Percentiles rank a stretch among this genome's conserved stretches.
These are phyloP conservation scores for Chelonia mydas DNA, from an alignment of 2,797 vertebrate species.

Conservation along the genomic window DNA sequence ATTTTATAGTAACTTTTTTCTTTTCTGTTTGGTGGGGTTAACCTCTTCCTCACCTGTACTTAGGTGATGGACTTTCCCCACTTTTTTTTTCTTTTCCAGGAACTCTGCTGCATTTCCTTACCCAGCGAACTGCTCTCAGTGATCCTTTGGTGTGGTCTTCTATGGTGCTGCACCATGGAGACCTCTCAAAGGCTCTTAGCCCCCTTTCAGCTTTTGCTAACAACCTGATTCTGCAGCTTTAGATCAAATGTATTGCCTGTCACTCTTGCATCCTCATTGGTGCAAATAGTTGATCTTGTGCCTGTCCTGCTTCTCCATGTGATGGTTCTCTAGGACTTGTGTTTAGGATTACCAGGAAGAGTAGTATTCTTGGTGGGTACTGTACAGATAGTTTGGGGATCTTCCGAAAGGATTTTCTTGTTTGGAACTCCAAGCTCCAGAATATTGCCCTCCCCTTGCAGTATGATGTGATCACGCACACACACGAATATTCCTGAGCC, in stretches of 20 bases:
- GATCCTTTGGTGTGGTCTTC: not conserved
- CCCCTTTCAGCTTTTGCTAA: not conserved
- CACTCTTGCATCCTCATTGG: not conserved
- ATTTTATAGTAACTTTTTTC: not conserved
- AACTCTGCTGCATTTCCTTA: not conserved
- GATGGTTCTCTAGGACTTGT: not conserved
- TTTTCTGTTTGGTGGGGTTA: not conserved
- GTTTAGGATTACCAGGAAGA: not conserved
- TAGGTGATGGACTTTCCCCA: not conserved
- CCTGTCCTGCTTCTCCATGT: not conserved
- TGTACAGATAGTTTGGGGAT: not conserved
- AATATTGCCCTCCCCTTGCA: not conserved
- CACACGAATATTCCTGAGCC: not conserved
- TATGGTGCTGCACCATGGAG: not conserved
- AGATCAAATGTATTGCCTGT: fast-evolving
- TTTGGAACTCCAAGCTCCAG: not conserved
- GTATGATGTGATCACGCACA: not conserved
- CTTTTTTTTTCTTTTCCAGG: not conserved
- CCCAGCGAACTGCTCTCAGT: not conserved
- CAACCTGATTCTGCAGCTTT: not conserved
- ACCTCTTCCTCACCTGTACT: not conserved
- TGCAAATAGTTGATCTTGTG: not conserved
- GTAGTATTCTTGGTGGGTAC: not conserved
- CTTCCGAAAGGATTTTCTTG: not conserved
- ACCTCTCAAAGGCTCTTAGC: not conserved